Conservation (phyloP, 1,140 invertebrate genomes). For the Asbolus verrucosus region DNA sequence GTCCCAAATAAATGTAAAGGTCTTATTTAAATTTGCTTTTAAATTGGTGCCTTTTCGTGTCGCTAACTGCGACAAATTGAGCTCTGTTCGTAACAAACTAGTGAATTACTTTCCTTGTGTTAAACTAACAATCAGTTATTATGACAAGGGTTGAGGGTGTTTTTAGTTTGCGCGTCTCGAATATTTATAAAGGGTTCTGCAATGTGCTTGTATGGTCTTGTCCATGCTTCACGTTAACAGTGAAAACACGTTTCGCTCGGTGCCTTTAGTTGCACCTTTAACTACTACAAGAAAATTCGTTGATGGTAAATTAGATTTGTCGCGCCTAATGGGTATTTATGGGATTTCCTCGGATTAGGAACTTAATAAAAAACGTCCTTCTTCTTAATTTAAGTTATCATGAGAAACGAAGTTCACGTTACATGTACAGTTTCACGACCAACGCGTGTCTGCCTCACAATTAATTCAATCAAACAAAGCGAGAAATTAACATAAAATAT, state of each 20-base stretch:
- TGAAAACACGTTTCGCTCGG: constrained; percentile 24
- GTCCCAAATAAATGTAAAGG: constrained; percentile 1
- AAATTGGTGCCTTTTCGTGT: background rate
- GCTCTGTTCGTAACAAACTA: background rate
- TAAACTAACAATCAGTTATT: constrained; percentile 10
- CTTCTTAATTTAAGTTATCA: constrained; percentile 19
- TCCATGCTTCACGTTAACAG: constrained; percentile 16
- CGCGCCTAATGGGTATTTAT: constrained; percentile 32
- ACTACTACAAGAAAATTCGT: constrained; percentile 17
- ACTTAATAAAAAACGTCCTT: constrained; percentile 29
- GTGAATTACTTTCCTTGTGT: constrained; percentile 1
- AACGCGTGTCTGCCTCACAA: background rate
- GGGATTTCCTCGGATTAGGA: constrained; percentile 21
- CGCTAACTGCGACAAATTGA: constrained; percentile 3
- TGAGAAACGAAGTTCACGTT: constrained; percentile 1
- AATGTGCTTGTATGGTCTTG: constrained; percentile 1
- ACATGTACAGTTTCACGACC: background rate
- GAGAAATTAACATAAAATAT: constrained; percentile 5
- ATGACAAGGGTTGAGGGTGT: constrained; percentile 3
- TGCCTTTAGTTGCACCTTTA: constrained; percentile 10
- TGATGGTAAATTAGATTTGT: constrained; percentile 38
- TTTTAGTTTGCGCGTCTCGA: constrained; percentile 10
- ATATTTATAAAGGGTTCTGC: constrained; percentile 30
- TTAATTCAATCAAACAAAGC: background rate
- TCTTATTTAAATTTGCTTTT: constrained; percentile 16